phyloP scores from a whole-genome alignment of 1,140 invertebrate species.

The Argopecten irradians region DNA sequence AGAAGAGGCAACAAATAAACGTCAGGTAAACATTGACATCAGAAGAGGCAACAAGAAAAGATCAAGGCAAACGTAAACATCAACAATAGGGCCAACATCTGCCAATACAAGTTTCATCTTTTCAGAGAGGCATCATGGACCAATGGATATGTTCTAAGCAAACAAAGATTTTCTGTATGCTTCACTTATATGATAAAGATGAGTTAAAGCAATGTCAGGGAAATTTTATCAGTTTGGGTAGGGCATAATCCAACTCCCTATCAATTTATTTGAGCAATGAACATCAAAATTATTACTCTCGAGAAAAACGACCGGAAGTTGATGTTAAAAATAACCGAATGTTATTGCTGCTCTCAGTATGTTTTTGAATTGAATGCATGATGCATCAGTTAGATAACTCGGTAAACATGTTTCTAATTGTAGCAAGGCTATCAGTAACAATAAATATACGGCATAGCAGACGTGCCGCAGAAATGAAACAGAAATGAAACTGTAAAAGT shows the following conservation, averaged over 20 bases:
- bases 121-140: too few species aligned
- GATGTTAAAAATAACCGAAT: not conserved
- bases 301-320: not conserved
- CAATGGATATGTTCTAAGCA: too few species aligned
- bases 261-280: not conserved
- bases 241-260: not conserved
- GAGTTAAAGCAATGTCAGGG: too few species aligned
- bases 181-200: too few species aligned
- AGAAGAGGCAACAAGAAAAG: too few species aligned
- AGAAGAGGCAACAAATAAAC: too few species aligned
- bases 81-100: not conserved
- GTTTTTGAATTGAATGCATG: slow-evolving; percentile 3
- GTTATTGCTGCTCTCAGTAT: not conserved
- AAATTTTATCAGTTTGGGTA: not conserved
- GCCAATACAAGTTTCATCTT: too few species aligned
- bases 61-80: too few species aligned
- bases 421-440: not conserved
- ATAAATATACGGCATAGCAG: not conserved
- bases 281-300: not conserved
- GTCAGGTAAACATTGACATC: too few species aligned
- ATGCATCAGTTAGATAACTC: slow-evolving; percentile 1
- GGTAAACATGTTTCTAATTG: slow-evolving; percentile 12
- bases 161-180: too few species aligned
- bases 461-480: not conserved
- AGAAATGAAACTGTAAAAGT: not conserved